Evolutionary conservation across 2,888 invertebrate genomes (phyloP).

Genomic region (Thereva unica): DNA sequence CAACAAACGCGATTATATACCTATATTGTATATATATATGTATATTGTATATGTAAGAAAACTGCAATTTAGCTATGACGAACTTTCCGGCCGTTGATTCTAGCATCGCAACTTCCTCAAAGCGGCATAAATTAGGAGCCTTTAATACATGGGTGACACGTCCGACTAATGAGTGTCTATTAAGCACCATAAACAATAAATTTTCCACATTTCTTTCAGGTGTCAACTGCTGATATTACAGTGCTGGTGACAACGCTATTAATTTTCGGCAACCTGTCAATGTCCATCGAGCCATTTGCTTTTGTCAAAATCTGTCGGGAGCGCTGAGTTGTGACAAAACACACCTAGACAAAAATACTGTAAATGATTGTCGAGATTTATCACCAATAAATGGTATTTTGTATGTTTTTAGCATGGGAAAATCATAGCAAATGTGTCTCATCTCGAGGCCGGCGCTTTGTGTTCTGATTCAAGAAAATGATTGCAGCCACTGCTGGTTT

Average conservation of each 20-base stretch:
- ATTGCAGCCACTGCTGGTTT: too few species aligned
- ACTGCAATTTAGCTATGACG: too few species aligned
- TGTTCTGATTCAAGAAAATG: too few species aligned
- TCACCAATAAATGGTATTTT: not conserved
- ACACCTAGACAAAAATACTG: conserved; percentile 9
- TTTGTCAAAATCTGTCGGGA: conserved; percentile 22
- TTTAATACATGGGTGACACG: conserved; percentile 24
- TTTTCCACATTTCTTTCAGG: not conserved
- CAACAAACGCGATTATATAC: too few species aligned
- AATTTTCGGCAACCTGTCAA: conserved; percentile 22
- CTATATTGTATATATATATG: too few species aligned
- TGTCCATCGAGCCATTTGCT: conserved; percentile 6
- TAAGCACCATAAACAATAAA: conserved; percentile 19
- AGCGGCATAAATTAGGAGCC: conserved; percentile 16
- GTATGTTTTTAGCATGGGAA: too few species aligned
- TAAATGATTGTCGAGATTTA: conserved; percentile 25
- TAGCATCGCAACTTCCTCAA: too few species aligned
- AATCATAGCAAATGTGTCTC: too few species aligned
- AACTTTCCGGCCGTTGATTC: too few species aligned
- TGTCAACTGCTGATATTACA: conserved; percentile 7
- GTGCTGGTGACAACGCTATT: not conserved
- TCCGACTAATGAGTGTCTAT: conserved; percentile 22
- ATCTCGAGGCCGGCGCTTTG: too few species aligned
- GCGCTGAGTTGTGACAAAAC: conserved; percentile 7
- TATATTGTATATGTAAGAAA: too few species aligned